Base-by-base conservation (phyloP, 2,797 vertebrate genomes). In the Sardinella longiceps region DNA sequence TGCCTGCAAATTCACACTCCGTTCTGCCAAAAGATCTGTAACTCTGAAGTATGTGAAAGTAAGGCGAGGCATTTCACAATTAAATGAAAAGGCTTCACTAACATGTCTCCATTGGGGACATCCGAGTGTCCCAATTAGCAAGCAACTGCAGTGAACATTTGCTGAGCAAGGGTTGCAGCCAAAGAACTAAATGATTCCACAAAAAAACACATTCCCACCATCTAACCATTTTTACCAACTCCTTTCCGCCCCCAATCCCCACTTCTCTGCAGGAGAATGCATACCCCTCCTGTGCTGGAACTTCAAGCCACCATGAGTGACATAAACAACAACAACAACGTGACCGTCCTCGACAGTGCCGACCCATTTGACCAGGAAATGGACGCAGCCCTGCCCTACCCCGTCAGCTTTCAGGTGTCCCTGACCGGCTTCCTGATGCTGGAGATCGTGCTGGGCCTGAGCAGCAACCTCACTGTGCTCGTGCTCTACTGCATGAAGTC, bases 401-500 rank as follows among this genome's bases (percentile, higher is more conserved):
- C 98, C 83, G 91, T 98, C 90, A 97, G 98, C 92, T 99, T 99
- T 93, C 98, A 99, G 94, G 97, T 98, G 87, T 97, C 97, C 88
- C 95, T 99, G 90, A 98, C 97, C 33, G 97, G 97, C 93, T 98
- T 99, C 94, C 96, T 99, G 89, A 97, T 98, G 97, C 88, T 99
- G 95, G 98, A 99, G 95, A 98, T 99, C 89, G 96, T 99, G 86
- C 91, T 99, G 93, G 98, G 98, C 93, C 96, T 99, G 88, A 98
- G 98, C 94, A 99, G 98, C 90, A 99, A 99, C 93, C 96, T 99
- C 92, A 99, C 98, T 9, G 98, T 99, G 87, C 92, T 99, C 90
- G 97, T 97, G 93, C 98, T 99, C 92, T 99, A 99, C 95, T 98
- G 98, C 94, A 98, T 98, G 96, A 99, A 99, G 96, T 99, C 98